Conservation (phyloP, 2,113 vertebrate species). For the Proterorhinus semilunaris region DNA sequence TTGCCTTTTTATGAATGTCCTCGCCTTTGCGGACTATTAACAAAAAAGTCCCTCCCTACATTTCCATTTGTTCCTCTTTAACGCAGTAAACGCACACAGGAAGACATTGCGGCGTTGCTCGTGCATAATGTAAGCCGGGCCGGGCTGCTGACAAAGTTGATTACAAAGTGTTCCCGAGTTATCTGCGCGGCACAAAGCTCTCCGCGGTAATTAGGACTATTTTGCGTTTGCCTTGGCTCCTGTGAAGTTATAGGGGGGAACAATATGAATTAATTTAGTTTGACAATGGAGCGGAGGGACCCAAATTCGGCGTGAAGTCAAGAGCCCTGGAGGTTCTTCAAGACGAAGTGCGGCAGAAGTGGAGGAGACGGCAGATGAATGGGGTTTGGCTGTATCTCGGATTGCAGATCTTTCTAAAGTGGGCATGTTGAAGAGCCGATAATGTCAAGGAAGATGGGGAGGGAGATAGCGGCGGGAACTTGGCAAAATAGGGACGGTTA, state of each 20-base stretch:
- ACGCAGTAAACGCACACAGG: conserved; percentile 4
- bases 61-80: conserved; percentile 19
- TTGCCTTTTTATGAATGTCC: background rate
- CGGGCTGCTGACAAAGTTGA: conserved; percentile 57
- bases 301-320: conserved; percentile 52
- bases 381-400: conserved; percentile 33
- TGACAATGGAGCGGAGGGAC: conserved; percentile 54
- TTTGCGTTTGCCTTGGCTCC: conserved; percentile 54
- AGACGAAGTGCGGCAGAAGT: background rate
- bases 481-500: conserved; percentile 19
- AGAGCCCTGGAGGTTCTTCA: conserved; percentile 27
- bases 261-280: conserved; percentile 61
- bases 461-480: conserved; percentile 10
- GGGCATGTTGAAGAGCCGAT: conserved; percentile 43
- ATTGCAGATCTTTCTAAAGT: conserved; percentile 36
- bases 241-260: conserved; percentile 44
- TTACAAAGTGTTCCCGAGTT: conserved; percentile 64
- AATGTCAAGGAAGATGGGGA: conserved; percentile 19
- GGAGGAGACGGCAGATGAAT: conserved; percentile 26
- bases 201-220: conserved; percentile 68
- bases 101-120: conserved; percentile 31
- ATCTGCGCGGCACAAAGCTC: conserved; percentile 60
- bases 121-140: conserved; percentile 24
- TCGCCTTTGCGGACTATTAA: background rate
- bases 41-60: conserved; percentile 34